Percentiles rank a stretch among this genome's conserved stretches.
These are phyloP conservation scores for Semaprochilodus insignis DNA, from an alignment of 2,797 vertebrate species.

Conservation along the genomic window DNA sequence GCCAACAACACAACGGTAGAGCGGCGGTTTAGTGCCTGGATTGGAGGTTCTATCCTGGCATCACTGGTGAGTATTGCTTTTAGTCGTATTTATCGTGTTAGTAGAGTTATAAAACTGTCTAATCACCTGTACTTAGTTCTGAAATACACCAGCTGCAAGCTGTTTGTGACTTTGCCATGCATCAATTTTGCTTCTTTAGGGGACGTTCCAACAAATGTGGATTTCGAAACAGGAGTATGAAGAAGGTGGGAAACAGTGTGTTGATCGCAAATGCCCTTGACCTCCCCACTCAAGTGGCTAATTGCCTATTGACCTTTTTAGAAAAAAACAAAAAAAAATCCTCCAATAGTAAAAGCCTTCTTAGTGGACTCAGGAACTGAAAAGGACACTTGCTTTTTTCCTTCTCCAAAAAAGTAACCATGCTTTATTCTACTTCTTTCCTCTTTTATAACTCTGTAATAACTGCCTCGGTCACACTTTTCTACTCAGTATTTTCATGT, in stretches of 20 bases:
- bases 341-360: constrained; percentile 60
- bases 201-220: constrained; percentile 99
- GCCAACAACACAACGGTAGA: constrained; percentile 98
- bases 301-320: constrained; percentile 52
- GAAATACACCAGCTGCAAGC: background rate
- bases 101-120: background rate
- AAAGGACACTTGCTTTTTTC: constrained; percentile 54
- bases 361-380: constrained; percentile 89
- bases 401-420: background rate
- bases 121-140: background rate
- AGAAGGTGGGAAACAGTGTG: constrained; percentile 98
- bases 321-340: constrained; percentile 24
- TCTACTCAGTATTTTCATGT: constrained; percentile 47
- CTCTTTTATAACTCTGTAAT: constrained; percentile 53
- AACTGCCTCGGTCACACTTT: constrained; percentile 46
- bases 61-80: constrained; percentile 86
- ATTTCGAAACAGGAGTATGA: constrained; percentile 99
- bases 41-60: constrained; percentile 96
- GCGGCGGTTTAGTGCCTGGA: constrained; percentile 96
- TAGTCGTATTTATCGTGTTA: background rate
- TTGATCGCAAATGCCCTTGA: constrained; percentile 98
- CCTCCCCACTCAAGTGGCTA: constrained; percentile 48
- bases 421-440: constrained; percentile 45
- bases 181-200: constrained; percentile 75
- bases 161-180: too few relatives aligned